phyloP scores from a whole-genome alignment of 1,140 invertebrate species.

The Sycophila sp. region DNA sequence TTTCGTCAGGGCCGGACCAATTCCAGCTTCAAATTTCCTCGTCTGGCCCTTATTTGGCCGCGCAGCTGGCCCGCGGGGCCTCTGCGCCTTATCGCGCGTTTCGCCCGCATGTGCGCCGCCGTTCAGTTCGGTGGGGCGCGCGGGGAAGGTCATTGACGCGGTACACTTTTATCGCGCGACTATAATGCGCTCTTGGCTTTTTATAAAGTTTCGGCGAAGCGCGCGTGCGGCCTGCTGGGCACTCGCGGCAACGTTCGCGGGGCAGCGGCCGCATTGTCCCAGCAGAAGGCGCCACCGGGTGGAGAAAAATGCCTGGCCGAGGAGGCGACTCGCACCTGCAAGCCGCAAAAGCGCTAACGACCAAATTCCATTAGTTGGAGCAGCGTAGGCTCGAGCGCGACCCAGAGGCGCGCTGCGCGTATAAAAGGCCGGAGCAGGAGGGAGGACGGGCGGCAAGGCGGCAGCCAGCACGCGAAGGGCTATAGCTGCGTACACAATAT shows the following conservation, averaged over 20 bases:
- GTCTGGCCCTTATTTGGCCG: too few relatives aligned
- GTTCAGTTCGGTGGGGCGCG: conserved; percentile 41
- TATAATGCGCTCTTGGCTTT: too few relatives aligned
- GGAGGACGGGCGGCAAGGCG: not conserved
- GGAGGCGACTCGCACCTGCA: not conserved
- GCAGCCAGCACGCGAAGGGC: not conserved
- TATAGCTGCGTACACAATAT: not conserved
- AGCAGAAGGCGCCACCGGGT: not conserved
- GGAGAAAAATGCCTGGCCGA: not conserved
- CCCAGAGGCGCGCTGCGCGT: too few relatives aligned
- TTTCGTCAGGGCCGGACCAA: too few relatives aligned
- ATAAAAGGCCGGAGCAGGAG: conserved; percentile 2
- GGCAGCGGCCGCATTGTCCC: too few relatives aligned
- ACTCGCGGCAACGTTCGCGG: too few relatives aligned
- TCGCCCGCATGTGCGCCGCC: not conserved
- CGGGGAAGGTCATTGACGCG: conserved; percentile 64
- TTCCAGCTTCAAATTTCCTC: too few relatives aligned
- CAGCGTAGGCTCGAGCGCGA: not conserved
- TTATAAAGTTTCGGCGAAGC: too few relatives aligned
- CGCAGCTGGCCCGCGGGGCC: too few relatives aligned
- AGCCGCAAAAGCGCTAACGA: not conserved
- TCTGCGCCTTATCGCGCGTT: too few relatives aligned
- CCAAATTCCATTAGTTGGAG: conserved; percentile 31
- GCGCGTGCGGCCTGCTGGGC: too few relatives aligned
- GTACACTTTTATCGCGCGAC: conserved; percentile 66